Conservation (phyloP, 2,888 invertebrate species). For the Aporophyla lueneburgensis region DNA sequence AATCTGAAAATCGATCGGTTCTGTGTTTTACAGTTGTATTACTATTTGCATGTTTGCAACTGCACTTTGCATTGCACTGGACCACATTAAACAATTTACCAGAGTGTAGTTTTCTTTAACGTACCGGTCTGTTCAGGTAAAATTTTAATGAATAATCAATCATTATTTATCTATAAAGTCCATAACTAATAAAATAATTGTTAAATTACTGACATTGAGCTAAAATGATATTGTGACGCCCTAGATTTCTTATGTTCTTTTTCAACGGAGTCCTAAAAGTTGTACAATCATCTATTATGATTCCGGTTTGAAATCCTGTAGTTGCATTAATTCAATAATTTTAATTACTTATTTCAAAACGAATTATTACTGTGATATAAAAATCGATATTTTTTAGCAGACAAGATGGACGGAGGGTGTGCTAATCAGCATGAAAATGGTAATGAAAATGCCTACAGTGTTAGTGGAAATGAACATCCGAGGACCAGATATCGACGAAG, state of each 20-base stretch:
- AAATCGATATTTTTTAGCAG: conserved; percentile 3
- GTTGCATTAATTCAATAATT: background rate
- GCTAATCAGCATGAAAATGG: background rate
- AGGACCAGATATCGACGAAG: too few relatives aligned
- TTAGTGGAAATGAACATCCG: too few relatives aligned
- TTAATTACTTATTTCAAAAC: too few relatives aligned
- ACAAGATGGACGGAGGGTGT: conserved; percentile 14
- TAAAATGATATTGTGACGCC: background rate
- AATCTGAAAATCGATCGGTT: conserved; percentile 39
- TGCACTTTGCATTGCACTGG: conserved; percentile 7
- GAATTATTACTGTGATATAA: background rate
- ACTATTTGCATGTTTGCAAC: conserved; percentile 8
- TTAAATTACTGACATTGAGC: too few relatives aligned
- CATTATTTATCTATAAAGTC: background rate
- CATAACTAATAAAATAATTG: background rate
- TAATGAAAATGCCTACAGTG: background rate
- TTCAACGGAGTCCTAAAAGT: background rate
- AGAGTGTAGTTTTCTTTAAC: background rate
- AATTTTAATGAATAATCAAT: background rate
- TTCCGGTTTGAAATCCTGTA: conserved; percentile 26
- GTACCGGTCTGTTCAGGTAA: conserved; percentile 23
- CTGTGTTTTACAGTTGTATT: background rate
- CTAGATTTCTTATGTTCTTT: background rate
- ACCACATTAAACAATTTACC: background rate
- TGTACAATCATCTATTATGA: background rate